These are phyloP conservation scores for Orius insidiosus DNA, from an alignment of 1,140 invertebrate genomes.

Conservation along the genomic window DNA sequence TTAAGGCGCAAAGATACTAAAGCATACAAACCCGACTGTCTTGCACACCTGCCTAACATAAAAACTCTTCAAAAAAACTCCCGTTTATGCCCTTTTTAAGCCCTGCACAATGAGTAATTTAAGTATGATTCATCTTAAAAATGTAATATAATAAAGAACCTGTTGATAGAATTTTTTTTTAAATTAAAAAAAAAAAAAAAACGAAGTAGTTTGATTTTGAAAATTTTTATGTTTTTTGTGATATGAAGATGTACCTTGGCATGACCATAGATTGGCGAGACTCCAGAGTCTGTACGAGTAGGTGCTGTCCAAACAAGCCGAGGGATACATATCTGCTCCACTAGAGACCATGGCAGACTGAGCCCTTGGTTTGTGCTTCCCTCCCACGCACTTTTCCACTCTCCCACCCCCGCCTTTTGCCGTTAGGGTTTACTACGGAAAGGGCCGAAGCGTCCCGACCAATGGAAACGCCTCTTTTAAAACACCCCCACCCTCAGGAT, in stretches of 20 bases:
- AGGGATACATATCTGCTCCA: conserved; percentile 39
- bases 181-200: too few relatives aligned
- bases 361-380: conserved; percentile 16
- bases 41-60: too few relatives aligned
- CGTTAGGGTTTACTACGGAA: conserved; percentile 4
- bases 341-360: conserved; percentile 43
- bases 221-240: too few relatives aligned
- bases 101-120: too few relatives aligned
- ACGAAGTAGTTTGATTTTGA: too few relatives aligned
- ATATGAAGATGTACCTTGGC: conserved; percentile 51
- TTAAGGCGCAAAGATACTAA: too few relatives aligned
- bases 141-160: too few relatives aligned
- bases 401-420: neutral
- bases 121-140: too few relatives aligned
- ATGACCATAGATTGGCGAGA: conserved; percentile 50
- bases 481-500: conserved; percentile 7
- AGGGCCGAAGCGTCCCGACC: conserved; percentile 14
- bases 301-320: conserved; percentile 36
- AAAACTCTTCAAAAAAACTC: too few relatives aligned
- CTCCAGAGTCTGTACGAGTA: conserved; percentile 51
- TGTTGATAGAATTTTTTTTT: too few relatives aligned
- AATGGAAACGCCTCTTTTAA: neutral
- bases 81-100: too few relatives aligned
- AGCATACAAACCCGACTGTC: too few relatives aligned
- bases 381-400: conserved; percentile 14